Conservation (phyloP, 2,888 invertebrate species). For the Xylophagus ater region DNA sequence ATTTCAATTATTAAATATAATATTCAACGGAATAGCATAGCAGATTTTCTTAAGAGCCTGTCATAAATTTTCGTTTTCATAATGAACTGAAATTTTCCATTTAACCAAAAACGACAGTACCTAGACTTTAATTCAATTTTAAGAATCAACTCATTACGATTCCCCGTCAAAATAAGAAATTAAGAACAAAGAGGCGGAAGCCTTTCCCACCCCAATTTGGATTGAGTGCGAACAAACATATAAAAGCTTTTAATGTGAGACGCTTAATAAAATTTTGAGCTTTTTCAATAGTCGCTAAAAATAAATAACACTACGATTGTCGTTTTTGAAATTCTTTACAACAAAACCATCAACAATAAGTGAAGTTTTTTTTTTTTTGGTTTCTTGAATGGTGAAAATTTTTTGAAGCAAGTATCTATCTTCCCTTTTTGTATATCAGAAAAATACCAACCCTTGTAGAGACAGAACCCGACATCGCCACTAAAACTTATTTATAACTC, state of each 20-base stretch:
- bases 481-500: slow-evolving; percentile 7
- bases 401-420: no score
- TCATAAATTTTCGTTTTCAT: slow-evolving; percentile 11
- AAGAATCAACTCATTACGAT: slow-evolving; percentile 21
- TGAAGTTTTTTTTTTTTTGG: no score
- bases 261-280: slow-evolving; percentile 16
- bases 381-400: no score
- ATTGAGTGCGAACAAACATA: slow-evolving; percentile 20
- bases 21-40: no score
- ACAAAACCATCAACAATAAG: no score
- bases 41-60: slow-evolving; percentile 13
- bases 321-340: no score
- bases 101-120: not conserved
- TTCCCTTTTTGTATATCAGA: no score
- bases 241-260: slow-evolving; percentile 23
- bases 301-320: no score
- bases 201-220: not conserved
- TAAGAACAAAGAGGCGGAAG: not conserved
- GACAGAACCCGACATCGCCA: slow-evolving; percentile 6
- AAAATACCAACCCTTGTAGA: no score
- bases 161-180: slow-evolving; percentile 20
- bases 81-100: slow-evolving; percentile 3
- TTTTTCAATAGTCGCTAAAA: slow-evolving; percentile 12
- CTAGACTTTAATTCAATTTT: slow-evolving; percentile 9
- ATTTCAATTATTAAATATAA: no score